Evolutionary conservation across 2,113 vertebrate genomes (phyloP).

Genomic region (Platysternon megacephalum): DNA sequence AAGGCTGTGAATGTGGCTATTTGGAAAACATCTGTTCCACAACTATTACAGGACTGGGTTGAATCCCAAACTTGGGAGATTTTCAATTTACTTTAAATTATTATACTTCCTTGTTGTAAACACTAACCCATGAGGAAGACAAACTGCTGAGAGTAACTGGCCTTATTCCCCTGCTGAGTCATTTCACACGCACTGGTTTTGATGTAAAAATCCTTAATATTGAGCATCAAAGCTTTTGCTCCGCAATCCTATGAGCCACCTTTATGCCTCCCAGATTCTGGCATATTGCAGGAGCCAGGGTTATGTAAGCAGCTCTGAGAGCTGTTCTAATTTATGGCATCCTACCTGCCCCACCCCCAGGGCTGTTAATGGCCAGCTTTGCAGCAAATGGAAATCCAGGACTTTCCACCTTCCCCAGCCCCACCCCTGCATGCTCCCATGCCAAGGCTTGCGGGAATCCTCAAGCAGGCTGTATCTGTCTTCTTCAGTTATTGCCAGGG

Average conservation of each 20-base stretch:
- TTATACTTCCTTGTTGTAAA: not conserved
- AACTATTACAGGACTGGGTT: not conserved
- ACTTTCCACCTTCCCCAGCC: not conserved
- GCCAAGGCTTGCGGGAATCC: rapidly evolving
- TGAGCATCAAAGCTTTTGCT: not conserved
- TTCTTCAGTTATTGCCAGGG: not conserved
- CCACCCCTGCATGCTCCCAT: not conserved
- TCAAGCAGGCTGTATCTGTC: not conserved
- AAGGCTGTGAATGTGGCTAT: not conserved
- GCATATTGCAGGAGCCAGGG: not conserved
- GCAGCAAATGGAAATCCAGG: not conserved
- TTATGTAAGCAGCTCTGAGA: not conserved
- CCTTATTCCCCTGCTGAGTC: not conserved
- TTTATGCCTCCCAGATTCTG: not conserved
- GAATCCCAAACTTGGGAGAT: not conserved
- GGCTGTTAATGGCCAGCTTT: not conserved
- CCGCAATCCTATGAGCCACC: not conserved
- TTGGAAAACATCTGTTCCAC: not conserved
- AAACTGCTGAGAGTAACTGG: not conserved
- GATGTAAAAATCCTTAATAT: not conserved
- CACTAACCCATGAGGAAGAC: not conserved
- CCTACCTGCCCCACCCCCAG: not conserved
- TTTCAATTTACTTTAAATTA: not conserved
- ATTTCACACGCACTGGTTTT: not conserved
- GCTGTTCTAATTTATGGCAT: not conserved